A percentile compares a stretch with the other conserved stretches of the same genome.
Evolutionary conservation across 1,140 invertebrate species (phyloP).

Genomic region (Drosophila azteca): DNA sequence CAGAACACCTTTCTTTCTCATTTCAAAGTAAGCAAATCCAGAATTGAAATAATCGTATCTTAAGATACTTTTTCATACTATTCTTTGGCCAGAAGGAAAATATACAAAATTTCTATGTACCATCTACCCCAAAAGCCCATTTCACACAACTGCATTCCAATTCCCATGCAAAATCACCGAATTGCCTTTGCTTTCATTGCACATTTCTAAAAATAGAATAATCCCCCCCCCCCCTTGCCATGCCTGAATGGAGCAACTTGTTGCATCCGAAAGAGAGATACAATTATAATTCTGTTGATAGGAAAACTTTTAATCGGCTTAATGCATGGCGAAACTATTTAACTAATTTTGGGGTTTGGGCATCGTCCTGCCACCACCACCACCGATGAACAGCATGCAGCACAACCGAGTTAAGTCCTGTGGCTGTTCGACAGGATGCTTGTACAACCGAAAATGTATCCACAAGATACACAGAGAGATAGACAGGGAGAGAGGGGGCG

Average conservation of each 20-base stretch:
- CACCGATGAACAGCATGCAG: slow-evolving; percentile 8
- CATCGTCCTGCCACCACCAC: slow-evolving; percentile 1
- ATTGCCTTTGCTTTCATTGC: neutral
- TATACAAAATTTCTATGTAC: too few species aligned
- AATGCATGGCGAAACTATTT: slow-evolving; percentile 38
- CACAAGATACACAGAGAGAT: neutral
- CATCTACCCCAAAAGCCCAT: too few species aligned
- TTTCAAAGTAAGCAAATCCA: too few species aligned
- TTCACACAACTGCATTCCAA: neutral
- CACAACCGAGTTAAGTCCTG: neutral
- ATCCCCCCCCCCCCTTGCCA: too few species aligned
- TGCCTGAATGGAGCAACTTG: slow-evolving; percentile 26
- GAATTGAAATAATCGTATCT: too few species aligned
- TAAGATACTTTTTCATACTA: too few species aligned
- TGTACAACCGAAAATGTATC: too few species aligned
- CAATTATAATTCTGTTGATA: slow-evolving; percentile 35
- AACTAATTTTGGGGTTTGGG: slow-evolving; percentile 40
- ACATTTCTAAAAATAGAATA: neutral
- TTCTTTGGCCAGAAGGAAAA: too few species aligned
- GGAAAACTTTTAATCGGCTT: slow-evolving; percentile 57
- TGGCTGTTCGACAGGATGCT: slow-evolving; percentile 6
- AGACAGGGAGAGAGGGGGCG: neutral
- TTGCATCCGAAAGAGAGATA: slow-evolving; percentile 9
- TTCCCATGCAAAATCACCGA: slow-evolving; percentile 3
- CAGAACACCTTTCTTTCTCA: too few species aligned